These are phyloP conservation scores for Rhadinocentrus ornatus DNA, from an alignment of 2,797 vertebrate species.

Conservation along the genomic window DNA sequence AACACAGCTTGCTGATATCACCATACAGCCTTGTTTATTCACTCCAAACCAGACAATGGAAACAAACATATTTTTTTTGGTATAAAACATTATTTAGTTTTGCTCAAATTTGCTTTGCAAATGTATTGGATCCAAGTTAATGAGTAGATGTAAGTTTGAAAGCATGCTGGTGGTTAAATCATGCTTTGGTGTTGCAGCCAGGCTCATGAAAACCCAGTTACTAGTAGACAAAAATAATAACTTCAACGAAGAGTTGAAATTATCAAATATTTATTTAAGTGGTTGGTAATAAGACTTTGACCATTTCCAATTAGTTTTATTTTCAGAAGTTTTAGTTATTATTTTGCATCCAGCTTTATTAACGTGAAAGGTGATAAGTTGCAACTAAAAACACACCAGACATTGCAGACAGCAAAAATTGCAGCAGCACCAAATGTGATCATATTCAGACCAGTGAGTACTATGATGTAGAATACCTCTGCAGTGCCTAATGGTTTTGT, in stretches of 20 bases:
- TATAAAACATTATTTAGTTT: background rate
- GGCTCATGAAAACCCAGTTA: background rate
- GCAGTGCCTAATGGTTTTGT: constrained; percentile 37
- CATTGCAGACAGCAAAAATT: constrained; percentile 1
- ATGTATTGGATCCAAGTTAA: background rate
- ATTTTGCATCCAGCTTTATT: background rate
- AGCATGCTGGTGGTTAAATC: background rate
- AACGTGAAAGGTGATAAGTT: background rate
- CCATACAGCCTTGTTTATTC: background rate
- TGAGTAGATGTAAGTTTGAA: background rate
- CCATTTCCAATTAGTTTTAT: background rate
- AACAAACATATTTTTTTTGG: background rate
- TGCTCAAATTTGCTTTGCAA: background rate
- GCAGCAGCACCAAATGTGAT: constrained; percentile 1
- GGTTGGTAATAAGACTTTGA: background rate
- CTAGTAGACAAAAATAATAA: background rate
- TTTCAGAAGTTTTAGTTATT: background rate
- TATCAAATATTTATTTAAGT: no score
- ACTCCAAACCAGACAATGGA: background rate
- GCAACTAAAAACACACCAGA: background rate
- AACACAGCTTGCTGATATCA: background rate
- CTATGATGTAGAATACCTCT: constrained; percentile 30
- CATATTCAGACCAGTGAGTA: constrained; percentile 22
- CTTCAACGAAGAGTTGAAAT: no score
- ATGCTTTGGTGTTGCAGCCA: no score